Conservation (phyloP, 2,113 vertebrate species). For the Phainopepla nitens region DNA sequence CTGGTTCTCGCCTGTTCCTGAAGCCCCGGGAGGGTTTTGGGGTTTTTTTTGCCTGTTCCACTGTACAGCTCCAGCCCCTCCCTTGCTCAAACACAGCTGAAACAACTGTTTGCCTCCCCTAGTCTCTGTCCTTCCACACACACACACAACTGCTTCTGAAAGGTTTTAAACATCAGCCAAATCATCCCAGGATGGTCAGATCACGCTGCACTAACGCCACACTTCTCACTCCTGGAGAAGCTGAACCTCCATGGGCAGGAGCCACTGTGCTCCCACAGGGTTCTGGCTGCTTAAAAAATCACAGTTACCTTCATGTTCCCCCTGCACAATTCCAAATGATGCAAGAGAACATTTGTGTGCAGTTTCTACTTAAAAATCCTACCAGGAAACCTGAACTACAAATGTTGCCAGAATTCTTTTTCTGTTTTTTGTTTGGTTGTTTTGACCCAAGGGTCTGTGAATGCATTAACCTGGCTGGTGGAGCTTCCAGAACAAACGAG, state of each 20-base stretch:
- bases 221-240: not conserved
- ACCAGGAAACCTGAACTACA: not conserved
- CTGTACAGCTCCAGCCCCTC: not conserved
- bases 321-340: not conserved
- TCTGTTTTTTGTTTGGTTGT: not conserved
- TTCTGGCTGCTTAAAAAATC: not conserved
- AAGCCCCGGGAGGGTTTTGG: not conserved
- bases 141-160: not conserved
- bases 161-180: not conserved
- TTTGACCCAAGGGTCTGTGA: not conserved
- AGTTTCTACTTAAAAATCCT: not conserved
- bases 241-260: not conserved
- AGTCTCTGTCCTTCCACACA: not conserved
- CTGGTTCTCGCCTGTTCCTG: not conserved
- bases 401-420: not conserved
- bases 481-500: not conserved
- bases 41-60: not conserved
- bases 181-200: not conserved
- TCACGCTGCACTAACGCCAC: accelerated
- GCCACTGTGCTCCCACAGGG: not conserved
- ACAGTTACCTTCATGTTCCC: too few relatives aligned
- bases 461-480: not conserved
- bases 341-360: accelerated
- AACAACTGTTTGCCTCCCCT: accelerated
- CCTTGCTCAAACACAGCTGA: not conserved